phyloP scores from a whole-genome alignment of 2,113 vertebrate species.

The Acinonyx jubatus region DNA sequence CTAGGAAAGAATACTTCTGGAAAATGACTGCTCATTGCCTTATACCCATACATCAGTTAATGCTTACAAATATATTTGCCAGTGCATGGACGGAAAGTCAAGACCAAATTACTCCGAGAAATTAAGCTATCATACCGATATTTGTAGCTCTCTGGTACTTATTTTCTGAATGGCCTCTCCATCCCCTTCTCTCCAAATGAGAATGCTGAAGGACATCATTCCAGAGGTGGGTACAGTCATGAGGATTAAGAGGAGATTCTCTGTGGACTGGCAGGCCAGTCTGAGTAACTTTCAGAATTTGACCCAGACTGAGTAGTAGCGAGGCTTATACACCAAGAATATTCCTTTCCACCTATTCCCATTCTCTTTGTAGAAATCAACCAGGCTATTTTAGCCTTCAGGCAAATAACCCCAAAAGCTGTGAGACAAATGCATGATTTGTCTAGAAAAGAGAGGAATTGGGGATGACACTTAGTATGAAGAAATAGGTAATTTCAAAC shows the following conservation, averaged over 20 bases:
- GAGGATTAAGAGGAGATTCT: conserved; percentile 36
- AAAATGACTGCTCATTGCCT: neutral
- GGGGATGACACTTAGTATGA: neutral
- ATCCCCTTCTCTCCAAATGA: neutral
- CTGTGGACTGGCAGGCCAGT: neutral
- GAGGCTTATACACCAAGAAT: conserved; percentile 28
- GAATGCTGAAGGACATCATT: conserved; percentile 1
- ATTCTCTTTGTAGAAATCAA: conserved; percentile 6
- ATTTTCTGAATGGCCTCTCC: conserved; percentile 13
- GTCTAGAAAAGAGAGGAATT: neutral
- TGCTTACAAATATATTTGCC: neutral
- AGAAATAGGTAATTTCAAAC: conserved; percentile 18
- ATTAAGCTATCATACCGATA: conserved; percentile 21
- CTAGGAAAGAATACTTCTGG: neutral
- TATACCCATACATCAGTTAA: neutral
- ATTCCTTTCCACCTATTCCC: neutral
- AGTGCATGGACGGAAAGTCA: neutral
- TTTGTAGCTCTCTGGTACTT: neutral
- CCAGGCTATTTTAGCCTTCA: neutral
- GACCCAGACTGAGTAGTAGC: neutral
- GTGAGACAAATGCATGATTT: neutral
- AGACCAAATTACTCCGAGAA: conserved; percentile 13
- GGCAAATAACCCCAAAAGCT: conserved; percentile 33
- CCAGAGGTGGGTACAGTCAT: neutral
- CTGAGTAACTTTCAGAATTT: conserved; percentile 30